These are phyloP conservation scores for Tortricodes alternella DNA, from an alignment of 2,888 invertebrate species.

Conservation along the genomic window DNA sequence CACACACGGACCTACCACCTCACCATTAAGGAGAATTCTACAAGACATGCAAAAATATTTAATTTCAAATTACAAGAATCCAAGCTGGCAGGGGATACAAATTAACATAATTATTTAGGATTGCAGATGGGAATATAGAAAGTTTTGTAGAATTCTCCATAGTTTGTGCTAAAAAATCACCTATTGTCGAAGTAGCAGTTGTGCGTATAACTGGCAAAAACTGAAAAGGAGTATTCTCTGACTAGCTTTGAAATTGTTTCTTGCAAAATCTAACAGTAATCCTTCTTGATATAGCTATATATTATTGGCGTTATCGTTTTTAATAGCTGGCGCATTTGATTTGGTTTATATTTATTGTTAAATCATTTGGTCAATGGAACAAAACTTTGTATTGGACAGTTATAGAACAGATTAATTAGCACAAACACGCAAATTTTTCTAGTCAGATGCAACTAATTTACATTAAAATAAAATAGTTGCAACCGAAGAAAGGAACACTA, in stretches of 20 bases:
- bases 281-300: not conserved
- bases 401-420: conserved; percentile 55
- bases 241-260: not conserved
- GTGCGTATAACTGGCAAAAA: conserved; percentile 5
- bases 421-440: conserved; percentile 60
- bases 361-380: conserved; percentile 15
- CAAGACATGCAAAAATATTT: too few species aligned
- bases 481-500: conserved; percentile 58
- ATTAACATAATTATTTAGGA: too few species aligned
- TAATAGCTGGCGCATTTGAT: not conserved
- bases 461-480: conserved; percentile 49
- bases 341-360: not conserved
- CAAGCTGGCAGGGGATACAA: too few species aligned
- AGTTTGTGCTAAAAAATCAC: conserved; percentile 66
- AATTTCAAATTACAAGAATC: too few species aligned
- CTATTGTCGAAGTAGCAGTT: not conserved
- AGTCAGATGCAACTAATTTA: conserved; percentile 54
- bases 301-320: too few species aligned
- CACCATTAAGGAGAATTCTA: conserved; percentile 32
- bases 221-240: too few species aligned
- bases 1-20: conserved; percentile 55
- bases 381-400: conserved; percentile 28
- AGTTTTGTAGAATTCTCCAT: conserved; percentile 15
- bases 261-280: not conserved
- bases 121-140: not conserved